phyloP scores from a whole-genome alignment of 2,888 invertebrate species.

The Hydrotaea diabolus region DNA sequence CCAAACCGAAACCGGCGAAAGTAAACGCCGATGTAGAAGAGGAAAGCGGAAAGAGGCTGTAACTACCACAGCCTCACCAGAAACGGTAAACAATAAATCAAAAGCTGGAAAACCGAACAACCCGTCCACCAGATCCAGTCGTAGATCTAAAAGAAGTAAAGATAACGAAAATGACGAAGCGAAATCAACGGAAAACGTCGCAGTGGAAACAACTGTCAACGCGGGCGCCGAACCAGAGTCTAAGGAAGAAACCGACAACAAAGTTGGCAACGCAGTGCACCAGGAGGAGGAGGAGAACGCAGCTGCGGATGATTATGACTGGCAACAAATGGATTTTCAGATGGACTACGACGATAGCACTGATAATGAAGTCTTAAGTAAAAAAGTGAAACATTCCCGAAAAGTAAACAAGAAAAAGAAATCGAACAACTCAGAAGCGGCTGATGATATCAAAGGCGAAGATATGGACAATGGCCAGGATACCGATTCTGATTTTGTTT shows the following conservation, averaged over 20 bases:
- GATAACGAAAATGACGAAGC: background rate
- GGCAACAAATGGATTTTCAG: constrained; percentile 31
- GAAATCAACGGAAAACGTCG: background rate
- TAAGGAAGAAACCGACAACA: background rate
- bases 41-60: constrained; percentile 18
- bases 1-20: constrained; percentile 44
- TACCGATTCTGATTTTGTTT: background rate
- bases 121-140: background rate
- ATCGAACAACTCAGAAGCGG: background rate
- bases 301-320: constrained; percentile 23
- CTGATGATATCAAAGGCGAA: background rate
- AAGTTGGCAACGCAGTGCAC: background rate
- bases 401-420: constrained; percentile 8
- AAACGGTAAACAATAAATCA: background rate
- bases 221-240: background rate
- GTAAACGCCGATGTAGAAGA: constrained; percentile 30
- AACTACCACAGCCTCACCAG: background rate
- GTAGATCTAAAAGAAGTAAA: constrained; percentile 39
- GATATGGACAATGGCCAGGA: no score
- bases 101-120: background rate
- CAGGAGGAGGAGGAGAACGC: background rate
- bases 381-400: constrained; percentile 32
- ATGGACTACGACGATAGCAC: constrained; percentile 45
- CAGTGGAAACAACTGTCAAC: background rate
- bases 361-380: constrained; percentile 53